Base-by-base conservation (phyloP, 2,113 vertebrate species). In the Heterocephalus glaber region DNA sequence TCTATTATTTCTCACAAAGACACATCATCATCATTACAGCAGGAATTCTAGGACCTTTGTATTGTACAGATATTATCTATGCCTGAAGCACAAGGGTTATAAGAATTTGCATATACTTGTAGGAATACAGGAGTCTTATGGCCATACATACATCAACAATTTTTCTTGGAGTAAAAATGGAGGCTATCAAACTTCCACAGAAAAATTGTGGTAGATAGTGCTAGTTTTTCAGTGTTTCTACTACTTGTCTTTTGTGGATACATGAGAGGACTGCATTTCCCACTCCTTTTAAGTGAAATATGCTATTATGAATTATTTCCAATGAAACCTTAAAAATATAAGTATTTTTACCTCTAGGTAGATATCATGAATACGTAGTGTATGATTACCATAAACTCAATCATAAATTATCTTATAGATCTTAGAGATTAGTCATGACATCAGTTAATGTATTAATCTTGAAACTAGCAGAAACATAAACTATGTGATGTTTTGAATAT, bases 361-460 rank as follows among this genome's bases (percentile, higher is more conserved):
- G 14, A 41, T 30, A 49, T 1, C 4, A 49, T 41, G n/a, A 76
- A 26, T 24, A 79, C 33, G 19, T 79, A 58, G 35, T 81, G 0
- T 24, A n/a, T 70, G 14, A 56, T 17, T 35, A 24, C 20, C 26
- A 92, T 81, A 88, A 95, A 63, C 17, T 66, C n/a, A 96, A 65
- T 5, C 33, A 56, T 79, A 86, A 84, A 70, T 58, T 56, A 22
- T 74, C 86, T 61, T 77, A 33, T 3, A 80, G 7, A 30, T 66
- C 4, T 86, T 84, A 79, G n/a, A 12, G 3, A 26, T 66, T 94
- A 82, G 17, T 93, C 33, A 93, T 93, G 61, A 89, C 28, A 86
- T 89, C 6, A 66, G 24, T 79, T 84, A 54, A 52, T 66, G n/a
- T 1, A 54, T 28, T 94, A 80, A 92, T 65, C 5, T 28, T 68